phyloP scores from a whole-genome alignment of 1,140 invertebrate genomes.

The Lepidurus arcticus region DNA sequence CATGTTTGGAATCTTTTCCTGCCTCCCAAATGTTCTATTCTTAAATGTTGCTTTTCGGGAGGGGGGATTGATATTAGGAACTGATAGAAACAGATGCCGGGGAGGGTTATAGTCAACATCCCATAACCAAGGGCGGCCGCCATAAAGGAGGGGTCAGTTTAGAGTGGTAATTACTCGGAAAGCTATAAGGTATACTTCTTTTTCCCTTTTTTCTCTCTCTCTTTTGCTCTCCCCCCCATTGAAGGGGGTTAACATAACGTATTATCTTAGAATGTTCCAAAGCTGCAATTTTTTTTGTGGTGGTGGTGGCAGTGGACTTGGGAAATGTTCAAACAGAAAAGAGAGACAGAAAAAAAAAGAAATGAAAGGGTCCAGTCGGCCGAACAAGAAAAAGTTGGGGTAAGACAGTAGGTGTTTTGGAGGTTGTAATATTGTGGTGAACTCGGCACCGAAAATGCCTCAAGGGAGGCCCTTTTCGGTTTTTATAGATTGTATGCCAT shows the following conservation, averaged over 20 bases:
- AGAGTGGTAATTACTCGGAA: conserved; percentile 19
- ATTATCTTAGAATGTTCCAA: neutral
- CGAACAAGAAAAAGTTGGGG: neutral
- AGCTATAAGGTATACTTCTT: neutral
- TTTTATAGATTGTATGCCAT: neutral
- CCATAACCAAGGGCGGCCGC: conserved; percentile 12
- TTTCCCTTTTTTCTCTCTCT: neutral
- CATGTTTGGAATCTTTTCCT: no score
- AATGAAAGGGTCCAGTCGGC: conserved; percentile 7
- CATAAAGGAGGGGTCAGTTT: conserved; percentile 21
- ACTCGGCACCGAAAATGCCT: neutral
- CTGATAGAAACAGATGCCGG: neutral
- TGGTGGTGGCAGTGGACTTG: neutral
- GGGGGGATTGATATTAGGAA: no score
- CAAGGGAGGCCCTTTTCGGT: neutral
- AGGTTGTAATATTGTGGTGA: conserved; percentile 15
- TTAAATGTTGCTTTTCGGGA: no score
- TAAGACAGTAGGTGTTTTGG: conserved; percentile 19
- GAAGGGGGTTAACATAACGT: neutral
- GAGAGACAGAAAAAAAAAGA: neutral
- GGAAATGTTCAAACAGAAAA: neutral
- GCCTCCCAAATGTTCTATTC: no score
- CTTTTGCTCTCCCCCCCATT: neutral
- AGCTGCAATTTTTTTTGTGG: neutral
- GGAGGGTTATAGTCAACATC: conserved; percentile 16